Base-by-base conservation (phyloP, 2,113 vertebrate genomes). In the Channa maculata region DNA sequence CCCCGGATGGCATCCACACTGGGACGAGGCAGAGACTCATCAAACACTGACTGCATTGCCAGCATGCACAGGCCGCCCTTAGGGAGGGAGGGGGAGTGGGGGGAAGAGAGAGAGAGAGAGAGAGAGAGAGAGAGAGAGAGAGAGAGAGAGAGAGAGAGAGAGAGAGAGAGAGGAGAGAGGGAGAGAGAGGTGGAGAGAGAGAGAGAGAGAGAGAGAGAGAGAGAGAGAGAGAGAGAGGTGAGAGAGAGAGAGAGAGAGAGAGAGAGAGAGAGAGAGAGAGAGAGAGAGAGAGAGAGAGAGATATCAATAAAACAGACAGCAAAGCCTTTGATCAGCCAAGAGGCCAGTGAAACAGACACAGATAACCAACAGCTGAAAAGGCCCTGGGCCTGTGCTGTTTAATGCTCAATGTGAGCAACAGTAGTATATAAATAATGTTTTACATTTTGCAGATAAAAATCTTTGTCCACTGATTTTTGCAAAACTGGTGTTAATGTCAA, bases 21-120 rank as follows among this genome's bases (percentile, higher is more conserved):
- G 57, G 97, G 96, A 12, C 95, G 95, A 11, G 97, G 98, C 89
- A 99, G 95, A 65, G 96, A 96, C 65, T 95, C 93, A 15, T 98
- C 97, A 1, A 95, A 96, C 39, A 99, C 94, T 13, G 98, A 99
- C 89, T 97, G 97, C 90, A 96, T 85, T 54, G 96, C 97, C 92
- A 98, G 79, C 50, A 98, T 84, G 44, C 88, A 94, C 73, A 95
- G 79, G 13, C 94, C 94, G 5, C 94, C 95, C 97, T 99, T 88
- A 43, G 36, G 15, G 69, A 63, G 24, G 75, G 46, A 54, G 75
- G 38, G 39, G 54, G 50, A 7, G 6, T n/a, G 39, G 39, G 6
- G 39, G 2, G 6, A 41, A 41, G 4, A 41, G 24, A 24, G 24
- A 24, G 24, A 24, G 24, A 24, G 24, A 24, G 24, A 57, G 43